These are phyloP conservation scores for Podargus strigoides DNA, from an alignment of 2,797 vertebrate species.

Conservation along the genomic window DNA sequence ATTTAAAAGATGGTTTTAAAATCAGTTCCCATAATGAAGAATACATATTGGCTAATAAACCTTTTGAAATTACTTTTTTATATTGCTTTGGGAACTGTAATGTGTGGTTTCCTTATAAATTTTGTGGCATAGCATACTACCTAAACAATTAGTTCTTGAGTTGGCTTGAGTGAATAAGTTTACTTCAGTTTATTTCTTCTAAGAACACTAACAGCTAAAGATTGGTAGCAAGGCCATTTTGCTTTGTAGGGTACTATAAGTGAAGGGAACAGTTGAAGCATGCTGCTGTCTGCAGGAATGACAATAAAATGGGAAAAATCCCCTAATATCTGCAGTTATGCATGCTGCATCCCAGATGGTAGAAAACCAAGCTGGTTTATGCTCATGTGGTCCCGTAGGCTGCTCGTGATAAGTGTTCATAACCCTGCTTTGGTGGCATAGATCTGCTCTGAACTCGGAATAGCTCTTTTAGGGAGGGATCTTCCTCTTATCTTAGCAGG, in stretches of 20 bases:
- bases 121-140: neutral
- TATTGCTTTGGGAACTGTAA: constrained; percentile 7
- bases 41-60: neutral
- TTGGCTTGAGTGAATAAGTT: neutral
- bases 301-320: neutral
- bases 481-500: neutral
- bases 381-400: neutral
- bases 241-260: neutral
- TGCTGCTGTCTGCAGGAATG: neutral
- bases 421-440: neutral
- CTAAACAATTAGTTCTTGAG: neutral
- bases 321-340: neutral
- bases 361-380: neutral
- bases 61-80: neutral
- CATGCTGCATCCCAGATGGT: neutral
- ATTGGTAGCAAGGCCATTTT: neutral
- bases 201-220: neutral
- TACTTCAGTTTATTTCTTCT: neutral
- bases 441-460: neutral
- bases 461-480: neutral
- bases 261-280: neutral
- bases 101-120: neutral
- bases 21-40: neutral
- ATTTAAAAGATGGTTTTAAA: neutral
- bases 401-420: neutral